Evolutionary conservation across 2,797 vertebrate species (phyloP).

Genomic region (Cyprinella venusta): DNA sequence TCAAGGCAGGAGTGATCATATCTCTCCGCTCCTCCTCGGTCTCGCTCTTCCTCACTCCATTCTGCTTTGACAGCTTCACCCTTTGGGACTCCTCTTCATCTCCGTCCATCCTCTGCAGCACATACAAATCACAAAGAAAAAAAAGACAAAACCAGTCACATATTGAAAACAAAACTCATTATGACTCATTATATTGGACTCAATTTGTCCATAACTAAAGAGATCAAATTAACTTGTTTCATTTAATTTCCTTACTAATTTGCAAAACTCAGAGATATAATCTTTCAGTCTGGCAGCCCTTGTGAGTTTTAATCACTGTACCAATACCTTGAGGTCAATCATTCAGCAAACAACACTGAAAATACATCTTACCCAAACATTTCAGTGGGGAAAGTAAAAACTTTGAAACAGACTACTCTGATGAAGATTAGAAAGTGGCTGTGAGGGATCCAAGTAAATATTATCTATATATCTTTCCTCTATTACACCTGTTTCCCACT

Average conservation of each 20-base stretch:
- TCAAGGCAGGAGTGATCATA: slow-evolving; percentile 92
- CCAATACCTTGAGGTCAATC: not conserved
- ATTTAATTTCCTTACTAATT: not conserved
- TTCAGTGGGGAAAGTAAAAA: not conserved
- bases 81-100: slow-evolving; percentile 62
- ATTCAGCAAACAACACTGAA: not conserved
- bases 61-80: slow-evolving; percentile 67
- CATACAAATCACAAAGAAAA: slow-evolving; percentile 11
- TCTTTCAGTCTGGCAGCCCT: not conserved
- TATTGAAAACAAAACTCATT: too few species aligned
- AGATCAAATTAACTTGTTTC: too few species aligned
- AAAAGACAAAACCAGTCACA: not conserved
- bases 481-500: too few species aligned
- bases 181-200: too few species aligned
- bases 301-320: not conserved
- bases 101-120: slow-evolving; percentile 66
- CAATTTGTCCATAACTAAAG: not conserved
- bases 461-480: too few species aligned
- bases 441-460: too few species aligned
- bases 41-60: slow-evolving; percentile 65
- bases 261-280: not conserved
- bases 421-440: too few species aligned
- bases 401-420: too few species aligned
- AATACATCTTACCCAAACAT: not conserved
- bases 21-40: slow-evolving; percentile 80